Base-by-base conservation (phyloP, 2,888 invertebrate species). In the Drosophila colorata region DNA sequence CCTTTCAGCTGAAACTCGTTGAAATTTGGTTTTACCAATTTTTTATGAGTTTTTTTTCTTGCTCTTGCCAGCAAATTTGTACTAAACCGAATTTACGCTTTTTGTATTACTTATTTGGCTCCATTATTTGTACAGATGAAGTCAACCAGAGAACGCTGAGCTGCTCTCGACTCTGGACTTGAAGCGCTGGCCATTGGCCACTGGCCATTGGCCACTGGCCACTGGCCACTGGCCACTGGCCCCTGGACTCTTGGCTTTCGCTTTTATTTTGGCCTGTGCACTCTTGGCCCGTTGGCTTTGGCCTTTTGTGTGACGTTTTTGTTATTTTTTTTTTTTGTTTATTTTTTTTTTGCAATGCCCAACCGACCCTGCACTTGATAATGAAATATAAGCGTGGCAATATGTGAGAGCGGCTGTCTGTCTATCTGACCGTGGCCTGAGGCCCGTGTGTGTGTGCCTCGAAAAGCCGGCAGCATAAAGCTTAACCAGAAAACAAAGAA, bases 41-140 rank as follows among this genome's bases (percentile, higher is more conserved):
- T 66, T n/a, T 13, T n/a, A 55, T 46, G 20, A 4, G 20, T 3
- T 2, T 7, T 55, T 48, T 49, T 40, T 37, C 46, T 37, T 49
- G 49, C 28, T 47, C n/a, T 44, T 74, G 58, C 47, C 63, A 57
- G 72, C 13, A 78, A 86, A 78, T 87, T 84, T 87, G 79, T 87
- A 80, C 76, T 71, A 74, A 82, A 78, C 74, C 74, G 69, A 85
- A 85, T 85, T 87, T 75, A 72, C 72, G 80, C 87, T 85, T 74
- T 85, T 85, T 87, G 82, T 84, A 76, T 80, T 82, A 87, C 87
- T 87, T 87, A 87, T 85, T 85, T 73, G 76, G 74, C 69, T 65
- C 78, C 76, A 80, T 86, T 86, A 82, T 86, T 82, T 86, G 81
- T 74, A 58, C 74, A 53, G 78, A 71, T 81, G 65, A 74, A 66